A percentile compares a stretch with the other conserved stretches of the same genome.
Evolutionary conservation across 1,140 invertebrate genomes (phyloP).

Genomic region (Danaus melanippus): DNA sequence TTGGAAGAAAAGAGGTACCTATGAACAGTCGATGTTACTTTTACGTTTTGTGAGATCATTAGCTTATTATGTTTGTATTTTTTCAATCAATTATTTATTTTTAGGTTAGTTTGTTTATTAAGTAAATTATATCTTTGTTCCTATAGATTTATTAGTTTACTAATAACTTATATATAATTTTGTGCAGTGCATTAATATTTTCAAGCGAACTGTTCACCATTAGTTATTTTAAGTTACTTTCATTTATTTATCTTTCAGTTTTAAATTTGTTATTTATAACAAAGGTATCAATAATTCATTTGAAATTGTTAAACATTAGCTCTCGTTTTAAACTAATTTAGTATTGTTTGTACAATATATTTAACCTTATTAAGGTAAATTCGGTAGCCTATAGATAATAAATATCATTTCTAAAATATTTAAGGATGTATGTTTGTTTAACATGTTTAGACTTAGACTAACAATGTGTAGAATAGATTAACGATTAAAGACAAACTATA

Average conservation of each 20-base stretch:
- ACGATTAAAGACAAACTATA: slow-evolving; percentile 45
- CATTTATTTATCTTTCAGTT: slow-evolving; percentile 18
- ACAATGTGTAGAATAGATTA: slow-evolving; percentile 70
- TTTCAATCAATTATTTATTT: slow-evolving; percentile 39
- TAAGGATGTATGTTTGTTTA: slow-evolving; percentile 70
- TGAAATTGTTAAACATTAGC: slow-evolving; percentile 51
- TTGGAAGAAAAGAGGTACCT: slow-evolving; percentile 66
- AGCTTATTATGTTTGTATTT: slow-evolving; percentile 37
- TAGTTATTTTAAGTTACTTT: slow-evolving; percentile 38
- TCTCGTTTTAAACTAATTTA: slow-evolving; percentile 64
- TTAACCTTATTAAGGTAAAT: slow-evolving; percentile 55
- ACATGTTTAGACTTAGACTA: slow-evolving; percentile 71
- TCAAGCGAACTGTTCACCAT: slow-evolving; percentile 40
- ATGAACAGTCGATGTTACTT: slow-evolving; percentile 63
- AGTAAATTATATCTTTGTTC: slow-evolving; percentile 19
- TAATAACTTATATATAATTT: slow-evolving; percentile 31
- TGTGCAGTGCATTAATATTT: slow-evolving; percentile 44
- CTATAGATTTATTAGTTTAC: slow-evolving; percentile 14
- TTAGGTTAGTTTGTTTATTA: slow-evolving; percentile 38
- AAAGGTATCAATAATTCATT: slow-evolving; percentile 43
- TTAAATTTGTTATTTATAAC: slow-evolving; percentile 38
- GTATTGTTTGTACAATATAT: slow-evolving; percentile 55
- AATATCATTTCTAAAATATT: slow-evolving; percentile 68
- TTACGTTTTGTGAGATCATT: slow-evolving; percentile 58
- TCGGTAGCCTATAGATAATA: slow-evolving; percentile 64